Evolutionary conservation across 2,888 invertebrate species (phyloP), one percentile per base, ranked within the genome.

Genomic region (Polyploca ridens): DNA sequence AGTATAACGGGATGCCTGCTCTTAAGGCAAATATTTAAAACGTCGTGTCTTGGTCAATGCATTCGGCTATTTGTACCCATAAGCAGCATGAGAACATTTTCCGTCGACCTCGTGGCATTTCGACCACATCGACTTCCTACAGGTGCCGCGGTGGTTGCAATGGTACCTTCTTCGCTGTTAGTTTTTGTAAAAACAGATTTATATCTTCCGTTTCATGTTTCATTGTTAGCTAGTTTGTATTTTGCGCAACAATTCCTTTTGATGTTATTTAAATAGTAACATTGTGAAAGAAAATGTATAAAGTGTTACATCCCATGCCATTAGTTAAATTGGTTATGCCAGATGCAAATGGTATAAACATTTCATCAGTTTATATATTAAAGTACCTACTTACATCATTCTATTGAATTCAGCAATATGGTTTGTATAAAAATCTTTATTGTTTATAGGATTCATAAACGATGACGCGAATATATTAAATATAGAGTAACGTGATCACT

Each of bases 161-260:
- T n/a, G 49, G 16, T 16, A 54, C 19, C 19, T 19, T 19, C 16
- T 19, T 54, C 54, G 10, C 54, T 10, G 54, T 5, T 49, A 77
- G 68, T 86, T 86, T 85, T 84, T 83, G 80, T 73, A 68, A 67
- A 77, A 78, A 75, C 74, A 81, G 81, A 86, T 86, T 86, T 85
- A 86, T 86, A 79, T 77, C 84, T 86, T 86, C 86, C 86, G 82
- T 66, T 82, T 68, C 73, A 69, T 85, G 82, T 67, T 82, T 68
- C 74, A 70, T 60, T 68, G 71, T 68, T 67, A 70, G 73, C 70
- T 67, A 72, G 69, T 69, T 75, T 71, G 69, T 64, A 69, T 66
- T 74, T 75, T 60, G n/a, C 41, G 49, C 16, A 8, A 49, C 2
- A 49, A 16, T 10, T 11, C 3, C 13, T 41, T 61, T n/a, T 27